These are phyloP conservation scores for Nematostella vectensis DNA, from an alignment of 92 coral and sea anemone genomes.

Conservation along the genomic window DNA sequence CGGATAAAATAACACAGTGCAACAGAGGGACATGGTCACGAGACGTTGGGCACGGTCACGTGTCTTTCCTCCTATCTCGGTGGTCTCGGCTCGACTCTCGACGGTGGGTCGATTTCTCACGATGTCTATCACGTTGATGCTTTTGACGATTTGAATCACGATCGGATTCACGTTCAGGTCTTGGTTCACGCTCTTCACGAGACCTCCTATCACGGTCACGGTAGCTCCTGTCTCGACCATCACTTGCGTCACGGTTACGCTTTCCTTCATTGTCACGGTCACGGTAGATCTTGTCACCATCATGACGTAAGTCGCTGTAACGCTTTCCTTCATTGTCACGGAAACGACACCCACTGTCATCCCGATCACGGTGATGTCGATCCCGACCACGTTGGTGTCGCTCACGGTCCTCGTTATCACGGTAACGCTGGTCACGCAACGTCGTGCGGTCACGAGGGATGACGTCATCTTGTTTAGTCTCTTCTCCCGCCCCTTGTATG, in stretches of 20 bases:
- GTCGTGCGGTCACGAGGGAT: conserved; percentile 11
- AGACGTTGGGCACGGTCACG: too few relatives aligned
- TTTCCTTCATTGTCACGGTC: conserved; percentile 34
- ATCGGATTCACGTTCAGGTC: too few relatives aligned
- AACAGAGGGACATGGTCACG: too few relatives aligned
- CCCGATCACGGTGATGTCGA: conserved; percentile 31
- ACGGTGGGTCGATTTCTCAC: too few relatives aligned
- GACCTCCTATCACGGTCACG: not conserved
- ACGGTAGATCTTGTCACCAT: conserved; percentile 27
- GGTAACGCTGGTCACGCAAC: conserved; percentile 2
- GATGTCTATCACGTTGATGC: too few relatives aligned
- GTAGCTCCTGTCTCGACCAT: conserved; percentile 15
- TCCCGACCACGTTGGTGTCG: conserved; percentile 4
- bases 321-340: conserved; percentile 25
- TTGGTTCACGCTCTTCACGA: not conserved
- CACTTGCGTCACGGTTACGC: conserved; percentile 21
- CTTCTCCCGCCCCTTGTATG: not conserved
- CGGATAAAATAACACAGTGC: too few relatives aligned
- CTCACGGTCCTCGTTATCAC: conserved; percentile 4
- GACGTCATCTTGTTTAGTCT: conserved; percentile 6
- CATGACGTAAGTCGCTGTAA: conserved; percentile 1
- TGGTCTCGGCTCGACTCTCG: conserved; percentile 16
- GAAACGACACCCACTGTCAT: conserved; percentile 1
- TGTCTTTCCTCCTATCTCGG: conserved; percentile 21
- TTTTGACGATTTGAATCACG: too few relatives aligned